Evolutionary conservation across 2,113 vertebrate genomes (phyloP).

Genomic region (Nesospiza acunhae): DNA sequence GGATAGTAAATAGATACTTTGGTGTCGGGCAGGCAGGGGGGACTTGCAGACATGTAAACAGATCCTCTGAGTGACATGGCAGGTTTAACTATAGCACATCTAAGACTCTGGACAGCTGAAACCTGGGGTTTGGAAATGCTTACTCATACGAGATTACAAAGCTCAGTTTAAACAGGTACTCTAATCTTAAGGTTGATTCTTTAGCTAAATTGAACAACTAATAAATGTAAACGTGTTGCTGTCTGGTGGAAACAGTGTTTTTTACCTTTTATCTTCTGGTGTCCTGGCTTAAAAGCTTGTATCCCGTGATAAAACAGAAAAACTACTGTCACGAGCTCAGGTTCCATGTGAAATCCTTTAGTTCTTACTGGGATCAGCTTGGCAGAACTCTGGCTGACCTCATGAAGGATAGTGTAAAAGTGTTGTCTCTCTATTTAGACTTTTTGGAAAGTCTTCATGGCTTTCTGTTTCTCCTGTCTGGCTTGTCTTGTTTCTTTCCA

Average conservation of each 20-base stretch:
- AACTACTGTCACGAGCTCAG: constrained; percentile 8
- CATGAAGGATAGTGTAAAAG: constrained; percentile 36
- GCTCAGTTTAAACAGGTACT: background rate
- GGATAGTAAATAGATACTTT: constrained; percentile 40
- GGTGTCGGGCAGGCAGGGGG: background rate
- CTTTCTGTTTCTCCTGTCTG: constrained; percentile 55
- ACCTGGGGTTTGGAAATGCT: constrained; percentile 55
- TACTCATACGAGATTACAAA: constrained; percentile 46
- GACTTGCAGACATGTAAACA: constrained; percentile 41
- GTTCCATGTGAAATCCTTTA: constrained; percentile 47
- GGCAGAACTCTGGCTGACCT: constrained; percentile 66
- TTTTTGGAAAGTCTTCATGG: constrained; percentile 50
- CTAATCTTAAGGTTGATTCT: background rate
- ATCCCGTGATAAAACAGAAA: background rate
- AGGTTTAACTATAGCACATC: constrained; percentile 60
- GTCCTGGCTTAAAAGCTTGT: background rate
- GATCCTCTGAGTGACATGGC: constrained; percentile 64
- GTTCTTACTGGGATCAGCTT: background rate
- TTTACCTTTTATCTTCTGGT: background rate
- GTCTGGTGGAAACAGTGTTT: background rate
- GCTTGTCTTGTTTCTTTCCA: constrained; percentile 27
- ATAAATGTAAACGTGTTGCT: background rate
- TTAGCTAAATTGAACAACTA: background rate
- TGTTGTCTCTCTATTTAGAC: constrained; percentile 53
- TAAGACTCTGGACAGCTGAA: constrained; percentile 61